Percentiles rank a stretch among this genome's conserved stretches.
phyloP scores from a whole-genome alignment of 2,888 invertebrate genomes.

The Syrista parreyssii region DNA sequence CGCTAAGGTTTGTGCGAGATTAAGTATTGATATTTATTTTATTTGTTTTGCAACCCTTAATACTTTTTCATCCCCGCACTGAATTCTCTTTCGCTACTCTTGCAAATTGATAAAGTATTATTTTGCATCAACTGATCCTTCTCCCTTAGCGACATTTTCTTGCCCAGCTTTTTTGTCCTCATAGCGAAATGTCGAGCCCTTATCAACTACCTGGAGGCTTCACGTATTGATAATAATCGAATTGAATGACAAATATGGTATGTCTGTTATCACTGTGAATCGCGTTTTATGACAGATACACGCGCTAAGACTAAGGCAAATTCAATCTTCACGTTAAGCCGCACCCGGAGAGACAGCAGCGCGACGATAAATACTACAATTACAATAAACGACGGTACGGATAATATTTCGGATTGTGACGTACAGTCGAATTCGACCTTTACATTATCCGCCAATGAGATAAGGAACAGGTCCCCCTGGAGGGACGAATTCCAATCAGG shows the following conservation, averaged over 20 bases:
- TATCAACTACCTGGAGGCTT: background rate
- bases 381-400: conserved; percentile 28
- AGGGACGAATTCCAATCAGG: conserved; percentile 24
- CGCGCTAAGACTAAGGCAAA: conserved; percentile 51
- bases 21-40: background rate
- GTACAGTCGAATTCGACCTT: conserved; percentile 20
- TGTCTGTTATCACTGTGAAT: conserved; percentile 42
- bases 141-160: background rate
- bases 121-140: background rate
- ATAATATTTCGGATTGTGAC: conserved; percentile 28
- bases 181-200: background rate
- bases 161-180: background rate
- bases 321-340: conserved; percentile 50
- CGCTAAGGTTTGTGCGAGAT: background rate
- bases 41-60: background rate
- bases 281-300: conserved; percentile 60
- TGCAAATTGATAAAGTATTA: background rate
- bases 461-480: conserved; percentile 40
- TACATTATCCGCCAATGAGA: conserved; percentile 12
- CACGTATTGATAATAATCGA: background rate
- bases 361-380: conserved; percentile 29
- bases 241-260: background rate
- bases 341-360: conserved; percentile 37
- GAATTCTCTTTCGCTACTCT: background rate
- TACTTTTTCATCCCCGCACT: background rate